These are phyloP conservation scores for Noctilio leporinus DNA, from an alignment of 2,113 vertebrate genomes.

Conservation along the genomic window DNA sequence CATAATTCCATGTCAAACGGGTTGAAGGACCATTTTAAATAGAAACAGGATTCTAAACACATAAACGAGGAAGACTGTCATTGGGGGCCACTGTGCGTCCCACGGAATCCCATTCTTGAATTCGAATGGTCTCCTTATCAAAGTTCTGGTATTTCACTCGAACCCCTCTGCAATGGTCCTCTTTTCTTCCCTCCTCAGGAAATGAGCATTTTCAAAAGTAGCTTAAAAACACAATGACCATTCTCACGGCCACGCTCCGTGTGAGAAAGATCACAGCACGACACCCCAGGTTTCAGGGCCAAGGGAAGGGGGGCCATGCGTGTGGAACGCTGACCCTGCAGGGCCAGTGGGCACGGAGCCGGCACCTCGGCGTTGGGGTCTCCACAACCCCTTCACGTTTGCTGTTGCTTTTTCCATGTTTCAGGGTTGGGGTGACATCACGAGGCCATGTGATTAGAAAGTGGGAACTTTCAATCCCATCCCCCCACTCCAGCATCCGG, in stretches of 20 bases:
- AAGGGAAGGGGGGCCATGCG: background rate
- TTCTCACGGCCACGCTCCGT: background rate
- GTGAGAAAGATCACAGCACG: background rate
- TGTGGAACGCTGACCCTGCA: too few relatives aligned
- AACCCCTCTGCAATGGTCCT: background rate
- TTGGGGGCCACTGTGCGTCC: background rate
- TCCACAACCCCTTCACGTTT: too few relatives aligned
- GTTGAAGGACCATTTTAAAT: background rate
- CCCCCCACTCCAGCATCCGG: too few relatives aligned
- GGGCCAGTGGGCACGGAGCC: too few relatives aligned
- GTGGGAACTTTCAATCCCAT: background rate
- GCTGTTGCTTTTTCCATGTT: too few relatives aligned
- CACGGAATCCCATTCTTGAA: background rate
- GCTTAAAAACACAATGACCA: background rate
- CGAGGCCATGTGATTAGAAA: background rate
- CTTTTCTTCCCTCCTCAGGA: background rate
- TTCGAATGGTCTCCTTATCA: background rate
- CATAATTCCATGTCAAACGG: background rate
- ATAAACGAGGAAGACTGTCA: background rate
- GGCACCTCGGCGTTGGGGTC: too few relatives aligned
- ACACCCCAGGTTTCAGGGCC: background rate
- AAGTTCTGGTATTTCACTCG: background rate
- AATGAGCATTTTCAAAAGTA: constrained; percentile 1
- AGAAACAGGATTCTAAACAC: background rate
- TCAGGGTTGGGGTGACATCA: too few relatives aligned